Evolutionary conservation across 2,888 invertebrate genomes (phyloP).

Genomic region (Scaptomyza polygonia): DNA sequence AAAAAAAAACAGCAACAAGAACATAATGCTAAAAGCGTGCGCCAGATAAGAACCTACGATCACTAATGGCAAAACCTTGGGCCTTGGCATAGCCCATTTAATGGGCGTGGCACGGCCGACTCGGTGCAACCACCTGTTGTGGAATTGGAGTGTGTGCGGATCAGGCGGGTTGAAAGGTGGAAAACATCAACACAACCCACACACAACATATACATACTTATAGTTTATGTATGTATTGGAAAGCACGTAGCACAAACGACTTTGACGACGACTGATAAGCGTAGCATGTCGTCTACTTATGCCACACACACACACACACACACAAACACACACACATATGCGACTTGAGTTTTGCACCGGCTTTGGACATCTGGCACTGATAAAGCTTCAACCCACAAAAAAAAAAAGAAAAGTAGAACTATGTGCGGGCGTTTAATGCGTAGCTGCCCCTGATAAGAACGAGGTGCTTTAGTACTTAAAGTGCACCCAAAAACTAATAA

Average conservation of each 20-base stretch:
- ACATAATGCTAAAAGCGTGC: slow-evolving; percentile 63
- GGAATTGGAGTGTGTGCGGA: neutral
- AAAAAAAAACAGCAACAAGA: slow-evolving; percentile 15
- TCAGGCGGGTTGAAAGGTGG: neutral
- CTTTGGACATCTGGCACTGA: slow-evolving; percentile 69
- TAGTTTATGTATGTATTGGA: neutral
- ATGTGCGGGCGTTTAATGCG: slow-evolving; percentile 66
- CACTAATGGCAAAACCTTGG: slow-evolving; percentile 74
- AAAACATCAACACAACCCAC: slow-evolving; percentile 19
- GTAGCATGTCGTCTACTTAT: slow-evolving; percentile 7
- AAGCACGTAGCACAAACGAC: neutral
- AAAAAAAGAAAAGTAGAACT: neutral
- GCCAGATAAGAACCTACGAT: slow-evolving; percentile 60
- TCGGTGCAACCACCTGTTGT: slow-evolving; percentile 81
- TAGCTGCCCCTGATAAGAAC: slow-evolving; percentile 53
- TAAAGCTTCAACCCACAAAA: slow-evolving; percentile 32
- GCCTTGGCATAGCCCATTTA: slow-evolving; percentile 3
- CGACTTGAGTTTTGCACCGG: slow-evolving; percentile 38
- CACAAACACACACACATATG: neutral
- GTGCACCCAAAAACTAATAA: slow-evolving; percentile 43
- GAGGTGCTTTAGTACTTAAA: slow-evolving; percentile 40
- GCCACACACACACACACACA: neutral
- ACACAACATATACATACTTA: neutral
- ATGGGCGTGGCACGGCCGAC: slow-evolving; percentile 16
- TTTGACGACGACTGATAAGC: slow-evolving; percentile 6